These are phyloP conservation scores for Pristionchus maxplancki DNA, from an alignment of 2,888 invertebrate genomes.

Conservation along the genomic window DNA sequence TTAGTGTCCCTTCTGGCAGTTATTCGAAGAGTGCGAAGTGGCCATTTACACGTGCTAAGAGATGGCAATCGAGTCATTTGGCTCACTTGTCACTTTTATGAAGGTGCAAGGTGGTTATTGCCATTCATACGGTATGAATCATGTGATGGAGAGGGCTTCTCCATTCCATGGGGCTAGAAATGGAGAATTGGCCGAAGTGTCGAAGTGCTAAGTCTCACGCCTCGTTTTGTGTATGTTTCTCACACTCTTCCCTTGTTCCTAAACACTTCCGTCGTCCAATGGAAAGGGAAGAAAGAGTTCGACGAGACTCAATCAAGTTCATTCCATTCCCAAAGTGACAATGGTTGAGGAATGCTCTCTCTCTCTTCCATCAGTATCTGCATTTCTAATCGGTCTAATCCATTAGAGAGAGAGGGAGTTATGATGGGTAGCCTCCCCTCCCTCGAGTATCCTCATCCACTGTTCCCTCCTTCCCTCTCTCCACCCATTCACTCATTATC, in stretches of 20 bases:
- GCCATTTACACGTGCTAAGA: background rate
- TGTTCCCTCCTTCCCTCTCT: background rate
- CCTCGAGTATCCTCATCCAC: background rate
- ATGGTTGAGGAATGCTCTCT: background rate
- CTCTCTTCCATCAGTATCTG: background rate
- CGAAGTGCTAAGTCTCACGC: background rate
- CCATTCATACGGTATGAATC: background rate
- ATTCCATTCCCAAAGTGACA: background rate
- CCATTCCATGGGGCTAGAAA: background rate
- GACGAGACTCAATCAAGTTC: constrained; percentile 17
- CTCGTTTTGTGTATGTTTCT: constrained; percentile 26
- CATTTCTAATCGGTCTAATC: constrained; percentile 43
- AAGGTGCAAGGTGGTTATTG: background rate
- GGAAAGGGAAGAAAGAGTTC: constrained; percentile 2
- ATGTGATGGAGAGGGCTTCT: background rate
- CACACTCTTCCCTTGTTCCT: constrained; percentile 13
- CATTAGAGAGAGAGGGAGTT: constrained; percentile 21
- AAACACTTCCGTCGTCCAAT: constrained; percentile 7
- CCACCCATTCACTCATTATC: background rate
- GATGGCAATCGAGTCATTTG: background rate
- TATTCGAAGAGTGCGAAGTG: background rate
- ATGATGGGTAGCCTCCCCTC: background rate
- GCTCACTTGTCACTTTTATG: background rate
- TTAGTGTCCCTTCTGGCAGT: background rate
- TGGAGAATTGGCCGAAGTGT: background rate